Evolutionary conservation across 2,888 invertebrate genomes (phyloP).

Genomic region (Tinea pellionella): DNA sequence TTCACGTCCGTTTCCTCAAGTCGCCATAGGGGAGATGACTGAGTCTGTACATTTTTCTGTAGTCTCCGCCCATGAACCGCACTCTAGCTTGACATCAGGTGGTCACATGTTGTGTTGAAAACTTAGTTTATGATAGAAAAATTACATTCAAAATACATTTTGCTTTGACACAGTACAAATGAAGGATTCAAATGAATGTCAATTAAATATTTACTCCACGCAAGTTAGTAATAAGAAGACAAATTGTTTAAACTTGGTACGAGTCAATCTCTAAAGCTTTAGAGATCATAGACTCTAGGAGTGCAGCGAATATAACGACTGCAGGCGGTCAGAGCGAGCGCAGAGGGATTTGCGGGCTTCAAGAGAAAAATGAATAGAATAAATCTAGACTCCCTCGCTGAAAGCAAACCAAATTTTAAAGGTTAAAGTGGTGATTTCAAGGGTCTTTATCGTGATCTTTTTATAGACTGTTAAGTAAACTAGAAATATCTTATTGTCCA

Average conservation of each 20-base stretch:
- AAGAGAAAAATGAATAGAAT: constrained; percentile 35
- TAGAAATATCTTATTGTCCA: not conserved
- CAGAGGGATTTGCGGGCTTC: constrained; percentile 35
- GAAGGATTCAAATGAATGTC: too few species aligned
- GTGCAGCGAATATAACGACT: constrained; percentile 27
- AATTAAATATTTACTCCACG: not conserved
- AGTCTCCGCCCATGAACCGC: too few species aligned
- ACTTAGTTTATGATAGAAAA: too few species aligned
- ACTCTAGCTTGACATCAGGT: too few species aligned
- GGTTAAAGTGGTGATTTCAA: constrained; percentile 6
- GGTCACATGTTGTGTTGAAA: too few species aligned
- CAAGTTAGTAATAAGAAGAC: constrained; percentile 12
- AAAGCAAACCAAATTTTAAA: constrained; percentile 24
- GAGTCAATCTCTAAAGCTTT: constrained; percentile 22
- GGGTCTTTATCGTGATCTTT: constrained; percentile 4
- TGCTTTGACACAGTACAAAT: too few species aligned
- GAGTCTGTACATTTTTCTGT: too few species aligned
- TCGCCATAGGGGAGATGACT: too few species aligned
- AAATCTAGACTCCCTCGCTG: constrained; percentile 27
- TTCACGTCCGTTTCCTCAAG: too few species aligned
- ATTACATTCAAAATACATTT: too few species aligned
- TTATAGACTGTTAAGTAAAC: not conserved
- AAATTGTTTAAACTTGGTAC: constrained; percentile 22
- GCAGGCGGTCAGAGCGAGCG: constrained; percentile 24
- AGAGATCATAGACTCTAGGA: not conserved